Evolutionary conservation across 2,888 invertebrate species (phyloP).

Genomic region (Smittia sp.): DNA sequence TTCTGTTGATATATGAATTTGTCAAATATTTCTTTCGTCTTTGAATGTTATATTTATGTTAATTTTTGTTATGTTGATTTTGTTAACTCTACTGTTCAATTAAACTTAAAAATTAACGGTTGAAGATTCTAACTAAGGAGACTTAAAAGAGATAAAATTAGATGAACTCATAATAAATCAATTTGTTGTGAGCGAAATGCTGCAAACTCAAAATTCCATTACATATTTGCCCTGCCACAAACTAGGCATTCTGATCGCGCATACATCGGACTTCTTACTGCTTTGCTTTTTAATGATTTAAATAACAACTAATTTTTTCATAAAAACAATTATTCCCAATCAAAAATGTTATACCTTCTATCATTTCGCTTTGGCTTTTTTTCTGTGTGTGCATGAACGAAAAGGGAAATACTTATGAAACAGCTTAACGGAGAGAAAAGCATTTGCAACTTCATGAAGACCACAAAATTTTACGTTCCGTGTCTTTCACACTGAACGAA

Average conservation of each 20-base stretch:
- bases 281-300: neutral
- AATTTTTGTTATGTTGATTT: too few relatives aligned
- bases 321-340: slow-evolving; percentile 36
- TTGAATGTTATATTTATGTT: too few relatives aligned
- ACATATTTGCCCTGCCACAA: neutral
- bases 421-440: too few relatives aligned
- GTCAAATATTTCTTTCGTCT: too few relatives aligned
- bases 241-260: neutral
- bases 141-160: neutral
- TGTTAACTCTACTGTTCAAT: too few relatives aligned
- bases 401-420: neutral
- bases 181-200: neutral
- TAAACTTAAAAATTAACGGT: too few relatives aligned
- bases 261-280: neutral
- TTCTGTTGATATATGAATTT: too few relatives aligned
- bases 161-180: neutral
- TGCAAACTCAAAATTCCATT: neutral
- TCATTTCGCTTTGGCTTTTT: neutral
- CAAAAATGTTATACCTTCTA: slow-evolving; percentile 34
- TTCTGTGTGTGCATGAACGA: neutral
- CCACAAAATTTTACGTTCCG: neutral
- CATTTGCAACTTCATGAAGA: neutral
- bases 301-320: slow-evolving; percentile 39
- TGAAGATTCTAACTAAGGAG: too few relatives aligned
- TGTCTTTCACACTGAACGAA: slow-evolving; percentile 10